Conservation (phyloP, 2,113 vertebrate species). For the Gulo gulo region DNA sequence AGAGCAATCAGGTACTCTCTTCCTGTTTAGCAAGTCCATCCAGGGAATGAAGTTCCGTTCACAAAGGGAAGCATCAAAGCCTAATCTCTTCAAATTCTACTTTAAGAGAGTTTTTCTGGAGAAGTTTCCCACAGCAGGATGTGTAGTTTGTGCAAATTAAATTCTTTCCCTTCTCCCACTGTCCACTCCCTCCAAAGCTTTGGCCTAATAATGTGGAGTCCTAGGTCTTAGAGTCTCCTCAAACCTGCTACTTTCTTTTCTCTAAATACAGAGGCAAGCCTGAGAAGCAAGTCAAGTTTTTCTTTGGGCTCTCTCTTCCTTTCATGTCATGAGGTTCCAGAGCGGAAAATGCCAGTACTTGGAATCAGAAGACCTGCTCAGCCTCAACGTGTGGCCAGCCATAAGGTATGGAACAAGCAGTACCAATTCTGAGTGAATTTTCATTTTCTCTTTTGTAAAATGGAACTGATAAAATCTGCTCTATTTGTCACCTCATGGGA, state of each 20-base stretch:
- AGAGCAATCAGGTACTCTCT: neutral
- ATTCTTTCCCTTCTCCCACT: neutral
- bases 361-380: neutral
- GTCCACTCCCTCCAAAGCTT: neutral
- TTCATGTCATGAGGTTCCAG: neutral
- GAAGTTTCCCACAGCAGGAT: neutral
- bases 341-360: neutral
- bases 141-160: neutral
- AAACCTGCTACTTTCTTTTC: neutral
- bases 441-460: neutral
- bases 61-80: neutral
- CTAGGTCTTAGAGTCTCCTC: neutral
- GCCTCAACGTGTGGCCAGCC: neutral
- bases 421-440: neutral
- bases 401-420: neutral
- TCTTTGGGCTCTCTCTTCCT: neutral
- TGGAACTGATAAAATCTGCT: neutral
- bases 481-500: neutral
- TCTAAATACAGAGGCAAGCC: neutral
- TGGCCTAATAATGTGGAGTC: neutral
- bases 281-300: neutral
- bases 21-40: neutral
- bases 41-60: neutral
- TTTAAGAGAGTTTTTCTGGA: neutral
- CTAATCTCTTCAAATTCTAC: neutral